Evolutionary conservation across 1,140 invertebrate genomes (phyloP), one percentile per base, ranked within the genome.

Genomic region (Aporrectodea caliginosa): DNA sequence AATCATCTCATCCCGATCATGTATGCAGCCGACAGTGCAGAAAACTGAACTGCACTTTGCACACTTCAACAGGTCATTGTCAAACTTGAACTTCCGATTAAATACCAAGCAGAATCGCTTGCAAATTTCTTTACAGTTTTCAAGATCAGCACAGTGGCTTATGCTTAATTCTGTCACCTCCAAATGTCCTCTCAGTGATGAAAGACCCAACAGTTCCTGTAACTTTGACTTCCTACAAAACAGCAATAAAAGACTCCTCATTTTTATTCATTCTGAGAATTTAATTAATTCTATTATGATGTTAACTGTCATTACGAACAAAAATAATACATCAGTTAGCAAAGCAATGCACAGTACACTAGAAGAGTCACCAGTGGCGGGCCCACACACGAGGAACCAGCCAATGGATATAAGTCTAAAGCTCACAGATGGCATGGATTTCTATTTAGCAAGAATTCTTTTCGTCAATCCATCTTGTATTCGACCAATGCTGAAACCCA

Each of bases 1-100:
- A 31, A 75, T 75, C 30, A 34, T 34, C 33, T 75, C 73, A 1
- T 75, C 73, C 1, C 31, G 27, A 33, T 75, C 73, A 14, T 33
- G 30, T 16, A 75, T 75, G 73, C 73, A 75, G 2, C 27, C 43
- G 43, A 58, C 6, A 6, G 43, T 12, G 43, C 43, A 58, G 43
- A 58, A 58, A 6, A 58, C 22, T 22, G 6, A 22, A 22, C 6
- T 22, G 43, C 43, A 58, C 22, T 58, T 58, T 22, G 43, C 6
- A 22, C 43, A 58, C 22, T 22, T 58, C 6, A 58, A 58, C 43
- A 58, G 43, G 6, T 58, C 43, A 22, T 58, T 22, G 43, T 58
- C 43, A 58, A 12, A 58, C 43, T 58, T 58, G 43, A 58, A 58
- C 22, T 58, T 58, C 22, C 6, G 22, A 58, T 58, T 22, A 22